Evolutionary conservation across 1,140 invertebrate genomes (phyloP), one percentile per base, ranked within the genome.

Genomic region (Nasonia longicornis): DNA sequence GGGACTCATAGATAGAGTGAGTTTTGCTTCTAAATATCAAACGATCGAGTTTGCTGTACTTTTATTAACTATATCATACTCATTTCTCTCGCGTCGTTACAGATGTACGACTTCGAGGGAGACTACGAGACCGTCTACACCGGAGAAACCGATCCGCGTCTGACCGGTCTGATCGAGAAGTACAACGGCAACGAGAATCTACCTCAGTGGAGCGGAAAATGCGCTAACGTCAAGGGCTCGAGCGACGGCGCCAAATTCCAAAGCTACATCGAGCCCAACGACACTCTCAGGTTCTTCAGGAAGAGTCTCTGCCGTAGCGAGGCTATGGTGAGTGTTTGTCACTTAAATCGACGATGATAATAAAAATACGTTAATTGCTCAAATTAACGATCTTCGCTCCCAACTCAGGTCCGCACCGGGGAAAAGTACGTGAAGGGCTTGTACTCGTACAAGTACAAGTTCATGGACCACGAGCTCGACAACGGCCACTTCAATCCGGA

Each of bases 231-330:
- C 20, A 92, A 94, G 74, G 93, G 93, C n/a, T 93, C 95, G 0
- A 96, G 95, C 4, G 96, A 97, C 88, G 96, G 96, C n/a, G 94
- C 94, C 8, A 96, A 96, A 87, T 97, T 96, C 86, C 93, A 92
- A 20, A 94, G 95, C 79, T 93, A 93, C 29, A 92, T 97, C 1
- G 83, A 92, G 38, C 92, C 91, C 16, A 94, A 96, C 77, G 94
- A 96, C 2, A 92, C 92, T 1, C 86, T 96, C 0, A 87, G 94
- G 64, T 96, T 97, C 87, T 97, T 94, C 89, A 92, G 96, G 79
- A 96, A 96, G 88, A 96, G 95, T 85, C 92, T 97, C 81, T 97
- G 96, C 86, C 91, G 96, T 69, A 93, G 94, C 31, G 94, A 95
- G 20, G 90, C 91, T 69, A 91, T 96, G 92, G 95, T 96, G 88